Evolutionary conservation across 2,797 vertebrate species (phyloP), one percentile per base, ranked within the genome.

Genomic region (Gephyroberyx darwinii): DNA sequence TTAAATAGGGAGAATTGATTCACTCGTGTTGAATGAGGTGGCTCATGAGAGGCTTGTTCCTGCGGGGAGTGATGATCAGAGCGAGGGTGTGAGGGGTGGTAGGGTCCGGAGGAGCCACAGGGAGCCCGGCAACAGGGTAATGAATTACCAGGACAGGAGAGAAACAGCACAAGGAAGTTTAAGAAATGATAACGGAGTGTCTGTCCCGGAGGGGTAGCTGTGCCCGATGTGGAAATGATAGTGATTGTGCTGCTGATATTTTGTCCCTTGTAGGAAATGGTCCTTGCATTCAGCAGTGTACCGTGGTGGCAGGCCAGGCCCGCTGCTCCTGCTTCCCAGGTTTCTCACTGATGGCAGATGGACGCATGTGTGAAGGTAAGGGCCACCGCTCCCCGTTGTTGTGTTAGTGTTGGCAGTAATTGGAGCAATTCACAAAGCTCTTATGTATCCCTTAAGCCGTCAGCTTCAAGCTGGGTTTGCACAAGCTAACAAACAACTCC

Each of bases 271-370:
- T 61, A 98, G 96, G 91, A 74, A 95, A 94, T 0, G 93, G 94
- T 1, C 93, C 87, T 20, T 98, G 96, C 84, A 93, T 93, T 76
- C 96, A 98, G 69, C 87, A 89, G 52, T 98, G 96, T 85, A 67
- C 4, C 0, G 17, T 75, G 1, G 65, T 91, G 41, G 90, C 82
- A 31, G 94, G 91, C 26, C 77, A 60, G 0, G 90, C 85, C 2
- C 85, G 61, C 47, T 98, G 96, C 74, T 96, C 96, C 76, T 98
- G 96, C 84, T 94, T 95, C 71, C 86, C 93, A 1, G 96, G 96
- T 2, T 97, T 95, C 35, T 93, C 90, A 0, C 89, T 97, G 78
- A 94, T 91, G 94, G 82, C 92, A 1, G 95, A 97, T 2, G 92
- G 93, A 0, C 75, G 74, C 77, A 95, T 80, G 4, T 98, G 96